Percentiles rank a stretch among this genome's conserved stretches.
Evolutionary conservation across 1,140 invertebrate species (phyloP).

Genomic region (Anoplophora glabripennis): DNA sequence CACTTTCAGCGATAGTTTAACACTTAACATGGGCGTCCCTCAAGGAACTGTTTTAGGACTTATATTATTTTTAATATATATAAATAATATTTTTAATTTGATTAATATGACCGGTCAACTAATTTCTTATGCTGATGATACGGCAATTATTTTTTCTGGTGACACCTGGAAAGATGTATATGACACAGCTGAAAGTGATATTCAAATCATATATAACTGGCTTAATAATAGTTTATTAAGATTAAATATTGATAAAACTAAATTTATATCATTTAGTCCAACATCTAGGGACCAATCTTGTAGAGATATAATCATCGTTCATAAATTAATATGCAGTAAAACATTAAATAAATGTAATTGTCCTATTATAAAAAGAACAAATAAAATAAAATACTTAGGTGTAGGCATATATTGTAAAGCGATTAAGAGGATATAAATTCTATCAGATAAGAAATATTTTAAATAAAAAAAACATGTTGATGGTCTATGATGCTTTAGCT

Average conservation of each 20-base stretch:
- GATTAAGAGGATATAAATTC: neutral
- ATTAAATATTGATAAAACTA: constrained; percentile 1
- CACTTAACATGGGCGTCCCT: neutral
- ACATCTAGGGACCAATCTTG: neutral
- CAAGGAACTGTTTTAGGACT: constrained; percentile 7
- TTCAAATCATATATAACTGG: neutral
- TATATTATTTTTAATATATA: neutral
- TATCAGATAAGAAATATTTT: neutral
- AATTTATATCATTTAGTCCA: neutral
- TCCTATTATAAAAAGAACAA: neutral
- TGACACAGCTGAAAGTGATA: too few species aligned
- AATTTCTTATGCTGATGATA: too few species aligned
- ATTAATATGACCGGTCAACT: too few species aligned
- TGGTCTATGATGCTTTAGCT: neutral
- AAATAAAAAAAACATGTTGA: neutral
- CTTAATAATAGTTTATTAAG: neutral
- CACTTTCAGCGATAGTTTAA: neutral
- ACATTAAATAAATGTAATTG: neutral
- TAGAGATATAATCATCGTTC: neutral
- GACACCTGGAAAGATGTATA: too few species aligned
- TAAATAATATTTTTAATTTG: too few species aligned
- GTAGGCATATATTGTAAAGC: neutral
- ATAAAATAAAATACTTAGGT: neutral
- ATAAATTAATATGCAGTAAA: neutral
- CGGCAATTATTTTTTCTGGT: too few species aligned